Percentiles rank a stretch among this genome's conserved stretches.
Evolutionary conservation across 2,113 vertebrate genomes (phyloP).

Genomic region (Pygoscelis antarcticus): DNA sequence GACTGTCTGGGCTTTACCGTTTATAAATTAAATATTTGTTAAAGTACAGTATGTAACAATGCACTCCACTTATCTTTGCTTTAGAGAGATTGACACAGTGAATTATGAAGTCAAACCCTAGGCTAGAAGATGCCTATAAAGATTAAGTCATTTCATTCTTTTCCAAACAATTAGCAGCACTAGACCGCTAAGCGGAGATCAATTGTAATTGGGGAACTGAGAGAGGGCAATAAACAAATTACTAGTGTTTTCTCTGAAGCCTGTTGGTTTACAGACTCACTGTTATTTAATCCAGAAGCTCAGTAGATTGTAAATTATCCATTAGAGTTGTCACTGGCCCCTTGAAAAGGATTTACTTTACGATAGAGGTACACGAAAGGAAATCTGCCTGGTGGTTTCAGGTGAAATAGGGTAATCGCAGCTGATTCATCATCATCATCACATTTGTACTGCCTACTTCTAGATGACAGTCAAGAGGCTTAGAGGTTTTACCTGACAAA

Average conservation of each 20-base stretch:
- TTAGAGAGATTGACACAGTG: constrained; percentile 53
- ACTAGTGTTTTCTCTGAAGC: constrained; percentile 72
- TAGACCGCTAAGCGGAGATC: constrained; percentile 67
- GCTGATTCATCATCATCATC: neutral
- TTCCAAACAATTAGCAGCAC: constrained; percentile 72
- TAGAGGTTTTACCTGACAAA: neutral
- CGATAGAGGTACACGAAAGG: constrained; percentile 36
- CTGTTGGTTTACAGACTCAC: constrained; percentile 72
- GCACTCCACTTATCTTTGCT: constrained; percentile 64
- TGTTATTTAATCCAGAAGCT: constrained; percentile 75
- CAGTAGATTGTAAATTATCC: constrained; percentile 78
- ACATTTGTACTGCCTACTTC: neutral
- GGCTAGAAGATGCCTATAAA: constrained; percentile 72
- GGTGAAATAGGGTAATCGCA: neutral
- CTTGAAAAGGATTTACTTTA: constrained; percentile 69
- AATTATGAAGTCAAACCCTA: constrained; percentile 67
- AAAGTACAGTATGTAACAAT: constrained; percentile 6
- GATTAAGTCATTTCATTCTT: constrained; percentile 64
- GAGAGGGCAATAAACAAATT: constrained; percentile 84
- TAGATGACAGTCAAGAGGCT: neutral
- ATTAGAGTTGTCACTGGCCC: constrained; percentile 60
- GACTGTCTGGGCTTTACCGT: constrained; percentile 56
- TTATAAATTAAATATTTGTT: constrained; percentile 61
- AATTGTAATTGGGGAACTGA: constrained; percentile 70
- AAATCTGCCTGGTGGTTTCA: constrained; percentile 6